Conservation (phyloP, 37 sponge, comb jelly and placozoan genomes). For the Corticium candelabrum region DNA sequence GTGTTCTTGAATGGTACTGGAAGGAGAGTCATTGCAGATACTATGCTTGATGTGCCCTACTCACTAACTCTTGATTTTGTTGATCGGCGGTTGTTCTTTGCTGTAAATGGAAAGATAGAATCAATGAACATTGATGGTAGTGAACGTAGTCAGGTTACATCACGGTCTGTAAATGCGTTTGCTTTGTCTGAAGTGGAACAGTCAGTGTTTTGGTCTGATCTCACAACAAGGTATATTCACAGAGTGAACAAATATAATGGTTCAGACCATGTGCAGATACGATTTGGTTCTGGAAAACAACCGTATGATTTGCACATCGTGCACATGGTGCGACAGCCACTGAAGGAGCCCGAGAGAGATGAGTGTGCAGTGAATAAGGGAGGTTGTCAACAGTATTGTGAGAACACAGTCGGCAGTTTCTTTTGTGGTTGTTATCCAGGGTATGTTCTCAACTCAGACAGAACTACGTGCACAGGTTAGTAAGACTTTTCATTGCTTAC, state of each 20-base stretch:
- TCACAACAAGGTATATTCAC: not conserved
- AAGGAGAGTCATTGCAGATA: not conserved
- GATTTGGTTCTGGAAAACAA: not conserved
- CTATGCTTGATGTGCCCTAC: not conserved
- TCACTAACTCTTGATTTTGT: not conserved
- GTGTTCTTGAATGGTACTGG: not conserved
- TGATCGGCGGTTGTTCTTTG: not conserved
- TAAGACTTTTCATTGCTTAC: not conserved
- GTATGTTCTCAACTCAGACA: not conserved
- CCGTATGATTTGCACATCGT: not conserved
- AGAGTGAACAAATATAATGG: not conserved
- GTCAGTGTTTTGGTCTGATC: not conserved
- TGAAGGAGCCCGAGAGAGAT: not conserved
- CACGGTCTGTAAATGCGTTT: not conserved
- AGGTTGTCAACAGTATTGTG: not conserved
- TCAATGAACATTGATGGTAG: not conserved
- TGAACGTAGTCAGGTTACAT: not conserved
- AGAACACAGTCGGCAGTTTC: slow-evolving; percentile 1
- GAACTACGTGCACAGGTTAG: slow-evolving; percentile 1
- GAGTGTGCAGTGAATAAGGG: slow-evolving; percentile 3
- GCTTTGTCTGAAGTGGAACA: not conserved
- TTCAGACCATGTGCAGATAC: not conserved
- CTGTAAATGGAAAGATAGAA: not conserved
- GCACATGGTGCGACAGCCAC: not conserved
- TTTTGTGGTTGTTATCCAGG: not conserved